phyloP scores from a whole-genome alignment of 1,140 invertebrate species.

The Lysiphlebus fabarum region DNA sequence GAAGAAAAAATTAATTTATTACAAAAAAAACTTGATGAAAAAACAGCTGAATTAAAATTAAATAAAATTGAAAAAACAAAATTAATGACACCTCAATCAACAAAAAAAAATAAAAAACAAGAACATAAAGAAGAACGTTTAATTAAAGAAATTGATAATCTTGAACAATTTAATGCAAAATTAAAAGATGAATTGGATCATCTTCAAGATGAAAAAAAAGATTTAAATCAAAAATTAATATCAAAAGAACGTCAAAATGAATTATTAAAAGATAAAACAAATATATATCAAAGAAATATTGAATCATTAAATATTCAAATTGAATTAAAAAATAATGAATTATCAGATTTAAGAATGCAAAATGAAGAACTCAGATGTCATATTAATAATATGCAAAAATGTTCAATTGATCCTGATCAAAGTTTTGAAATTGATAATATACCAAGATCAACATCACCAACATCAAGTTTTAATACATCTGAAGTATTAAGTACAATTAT shows the following conservation, averaged over 20 bases:
- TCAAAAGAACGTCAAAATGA: slow-evolving; percentile 27
- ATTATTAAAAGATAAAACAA: slow-evolving; percentile 36
- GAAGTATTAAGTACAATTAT: slow-evolving; percentile 49
- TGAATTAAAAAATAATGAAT: slow-evolving; percentile 43
- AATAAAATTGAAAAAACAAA: slow-evolving; percentile 31
- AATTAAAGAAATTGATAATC: slow-evolving; percentile 38
- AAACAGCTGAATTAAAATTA: slow-evolving; percentile 36
- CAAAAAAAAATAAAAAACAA: slow-evolving; percentile 25
- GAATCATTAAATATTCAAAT: slow-evolving; percentile 36
- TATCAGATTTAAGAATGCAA: slow-evolving; percentile 39
- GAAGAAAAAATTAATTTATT: slow-evolving; percentile 40
- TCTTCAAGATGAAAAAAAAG: slow-evolving; percentile 38
- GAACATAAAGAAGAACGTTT: slow-evolving; percentile 33
- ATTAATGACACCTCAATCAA: slow-evolving; percentile 34
- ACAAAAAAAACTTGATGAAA: slow-evolving; percentile 38
- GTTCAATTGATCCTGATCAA: slow-evolving; percentile 30
- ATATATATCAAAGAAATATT: slow-evolving; percentile 33
- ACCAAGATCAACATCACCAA: slow-evolving; percentile 23
- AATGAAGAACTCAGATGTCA: slow-evolving; percentile 45
- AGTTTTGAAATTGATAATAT: slow-evolving; percentile 46
- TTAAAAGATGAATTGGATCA: slow-evolving; percentile 37
- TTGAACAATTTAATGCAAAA: slow-evolving; percentile 37
- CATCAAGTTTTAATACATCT: slow-evolving; percentile 32
- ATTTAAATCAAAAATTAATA: slow-evolving; percentile 32
- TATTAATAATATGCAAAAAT: slow-evolving; percentile 38